A percentile compares a stretch with the other conserved stretches of the same genome.
phyloP scores from a whole-genome alignment of 2,797 vertebrate species.

The Scleropages formosus region DNA sequence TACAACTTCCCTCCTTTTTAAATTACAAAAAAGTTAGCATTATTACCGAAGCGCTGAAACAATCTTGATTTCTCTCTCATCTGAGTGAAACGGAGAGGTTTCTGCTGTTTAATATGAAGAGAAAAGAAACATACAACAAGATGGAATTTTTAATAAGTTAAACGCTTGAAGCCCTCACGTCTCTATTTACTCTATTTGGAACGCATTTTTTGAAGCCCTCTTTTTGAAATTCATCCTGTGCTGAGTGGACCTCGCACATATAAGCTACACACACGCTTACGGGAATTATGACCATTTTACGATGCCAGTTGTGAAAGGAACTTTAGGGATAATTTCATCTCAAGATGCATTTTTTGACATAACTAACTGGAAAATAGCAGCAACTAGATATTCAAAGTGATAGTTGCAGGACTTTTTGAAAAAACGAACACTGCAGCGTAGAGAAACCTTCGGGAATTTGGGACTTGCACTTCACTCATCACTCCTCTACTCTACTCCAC shows the following conservation, averaged over 20 bases:
- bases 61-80: slow-evolving; percentile 24
- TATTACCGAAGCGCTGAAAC: slow-evolving; percentile 43
- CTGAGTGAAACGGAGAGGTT: slow-evolving; percentile 6
- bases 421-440: slow-evolving; percentile 11
- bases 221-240: neutral
- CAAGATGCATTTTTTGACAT: neutral
- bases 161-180: slow-evolving; percentile 22
- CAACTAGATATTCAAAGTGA: neutral
- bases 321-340: neutral
- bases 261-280: neutral
- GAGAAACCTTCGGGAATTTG: neutral
- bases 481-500: neutral
- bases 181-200: neutral
- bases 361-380: slow-evolving; percentile 4
- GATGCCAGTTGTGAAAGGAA: neutral
- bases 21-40: slow-evolving; percentile 64
- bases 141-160: slow-evolving; percentile 25
- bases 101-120: slow-evolving; percentile 12
- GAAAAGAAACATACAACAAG: slow-evolving; percentile 12
- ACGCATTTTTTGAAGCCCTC: slow-evolving; percentile 8
- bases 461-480: neutral
- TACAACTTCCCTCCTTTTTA: slow-evolving; percentile 57
- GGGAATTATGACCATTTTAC: neutral
- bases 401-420: neutral
- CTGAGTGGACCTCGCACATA: slow-evolving; percentile 15